phyloP scores from a whole-genome alignment of 2,113 vertebrate species.

The Hippopotamus amphibius region DNA sequence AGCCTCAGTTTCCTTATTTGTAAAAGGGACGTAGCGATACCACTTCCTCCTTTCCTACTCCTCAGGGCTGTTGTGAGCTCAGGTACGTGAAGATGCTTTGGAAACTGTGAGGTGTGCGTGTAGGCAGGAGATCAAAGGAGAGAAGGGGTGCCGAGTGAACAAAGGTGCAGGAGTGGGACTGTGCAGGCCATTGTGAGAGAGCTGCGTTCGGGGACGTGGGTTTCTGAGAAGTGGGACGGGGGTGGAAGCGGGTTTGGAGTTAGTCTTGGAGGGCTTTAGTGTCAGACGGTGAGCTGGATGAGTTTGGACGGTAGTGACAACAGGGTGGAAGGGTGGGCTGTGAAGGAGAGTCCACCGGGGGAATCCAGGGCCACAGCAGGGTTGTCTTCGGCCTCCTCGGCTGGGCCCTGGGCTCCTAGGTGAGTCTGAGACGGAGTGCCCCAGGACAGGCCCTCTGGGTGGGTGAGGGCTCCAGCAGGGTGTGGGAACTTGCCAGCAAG shows the following conservation, averaged over 20 bases:
- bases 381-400: neutral
- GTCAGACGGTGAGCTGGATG: neutral
- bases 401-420: neutral
- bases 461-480: neutral
- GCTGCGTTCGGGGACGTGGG: neutral
- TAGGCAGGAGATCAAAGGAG: neutral
- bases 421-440: neutral
- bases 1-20: neutral
- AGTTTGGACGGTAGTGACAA: neutral
- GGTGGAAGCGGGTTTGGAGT: neutral
- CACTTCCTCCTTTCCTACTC: neutral
- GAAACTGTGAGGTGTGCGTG: neutral
- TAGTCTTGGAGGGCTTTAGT: neutral
- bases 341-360: neutral
- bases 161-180: neutral
- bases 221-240: neutral
- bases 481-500: neutral
- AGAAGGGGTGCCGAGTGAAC: neutral
- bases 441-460: neutral
- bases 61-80: neutral
- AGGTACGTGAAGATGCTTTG: neutral
- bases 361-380: neutral
- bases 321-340: neutral
- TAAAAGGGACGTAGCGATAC: neutral
- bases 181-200: neutral